A percentile compares a stretch with the other conserved stretches of the same genome.
phyloP scores from a whole-genome alignment of 53 echinoderm and acorn worm genomes.

The Holothuria leucospilota region DNA sequence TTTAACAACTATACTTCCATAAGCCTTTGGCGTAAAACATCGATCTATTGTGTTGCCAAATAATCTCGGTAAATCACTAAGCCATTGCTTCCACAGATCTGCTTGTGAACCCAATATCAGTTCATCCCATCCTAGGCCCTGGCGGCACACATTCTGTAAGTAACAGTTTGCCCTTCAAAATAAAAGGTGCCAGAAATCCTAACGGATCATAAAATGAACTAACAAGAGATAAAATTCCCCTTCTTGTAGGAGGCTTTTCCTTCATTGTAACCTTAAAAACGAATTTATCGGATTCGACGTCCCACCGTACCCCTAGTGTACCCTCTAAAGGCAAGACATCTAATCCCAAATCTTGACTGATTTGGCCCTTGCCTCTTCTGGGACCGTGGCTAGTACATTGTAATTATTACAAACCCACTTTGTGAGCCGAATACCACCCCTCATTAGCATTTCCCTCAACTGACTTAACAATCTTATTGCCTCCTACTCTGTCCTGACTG shows the following conservation, averaged over 20 bases:
- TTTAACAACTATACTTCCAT: neutral
- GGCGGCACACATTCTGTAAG: slow-evolving; percentile 63
- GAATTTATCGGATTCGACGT: slow-evolving; percentile 52
- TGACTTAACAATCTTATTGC: slow-evolving; percentile 45
- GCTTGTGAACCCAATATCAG: neutral
- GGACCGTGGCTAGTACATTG: slow-evolving; percentile 51
- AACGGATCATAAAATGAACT: slow-evolving; percentile 75
- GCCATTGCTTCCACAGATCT: slow-evolving; percentile 39
- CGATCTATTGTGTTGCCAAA: slow-evolving; percentile 38
- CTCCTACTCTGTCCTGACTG: slow-evolving; percentile 43
- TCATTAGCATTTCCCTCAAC: slow-evolving; percentile 28
- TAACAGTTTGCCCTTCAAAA: slow-evolving; percentile 61
- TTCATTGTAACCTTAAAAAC: slow-evolving; percentile 49
- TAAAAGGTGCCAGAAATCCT: slow-evolving; percentile 70
- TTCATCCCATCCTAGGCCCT: slow-evolving; percentile 70
- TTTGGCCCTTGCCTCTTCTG: slow-evolving; percentile 56
- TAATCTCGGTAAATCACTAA: slow-evolving; percentile 43
- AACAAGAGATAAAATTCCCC: slow-evolving; percentile 63
- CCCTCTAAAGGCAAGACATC: too few species aligned
- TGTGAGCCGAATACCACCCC: slow-evolving; percentile 54
- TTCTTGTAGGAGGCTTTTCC: too few species aligned
- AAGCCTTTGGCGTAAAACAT: slow-evolving; percentile 39
- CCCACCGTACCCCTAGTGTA: slow-evolving; percentile 64
- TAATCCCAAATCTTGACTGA: slow-evolving; percentile 53
- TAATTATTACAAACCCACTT: slow-evolving; percentile 55